A percentile compares a stretch with the other conserved stretches of the same genome.
Conservation (phyloP, 2,888 invertebrate species). For the Polydrusus pterygomalis region DNA sequence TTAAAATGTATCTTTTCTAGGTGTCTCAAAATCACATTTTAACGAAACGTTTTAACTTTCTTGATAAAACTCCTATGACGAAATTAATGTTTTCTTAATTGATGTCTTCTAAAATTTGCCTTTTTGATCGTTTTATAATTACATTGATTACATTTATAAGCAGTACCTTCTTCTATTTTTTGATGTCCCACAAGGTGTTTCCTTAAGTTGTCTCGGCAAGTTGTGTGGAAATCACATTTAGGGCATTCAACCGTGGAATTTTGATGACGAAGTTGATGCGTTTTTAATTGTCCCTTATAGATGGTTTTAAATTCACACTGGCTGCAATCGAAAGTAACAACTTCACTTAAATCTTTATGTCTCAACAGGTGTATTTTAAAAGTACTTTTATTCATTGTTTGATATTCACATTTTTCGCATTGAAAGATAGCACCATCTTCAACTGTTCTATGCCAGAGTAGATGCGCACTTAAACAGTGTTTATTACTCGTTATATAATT, state of each 20-base stretch:
- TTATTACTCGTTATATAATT: not conserved
- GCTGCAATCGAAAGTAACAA: too few species aligned
- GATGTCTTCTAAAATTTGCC: not conserved
- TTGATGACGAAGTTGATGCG: too few species aligned
- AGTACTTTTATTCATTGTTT: too few species aligned
- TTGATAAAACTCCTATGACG: not conserved
- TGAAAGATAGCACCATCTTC: not conserved
- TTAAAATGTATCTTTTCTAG: too few species aligned
- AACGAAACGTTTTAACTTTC: not conserved
- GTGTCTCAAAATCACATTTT: too few species aligned
- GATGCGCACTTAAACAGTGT: not conserved
- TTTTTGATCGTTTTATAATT: not conserved
- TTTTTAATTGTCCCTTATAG: too few species aligned
- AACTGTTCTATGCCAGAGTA: not conserved
- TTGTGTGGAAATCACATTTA: not conserved
- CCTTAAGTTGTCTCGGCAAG: not conserved
- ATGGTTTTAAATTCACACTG: too few species aligned
- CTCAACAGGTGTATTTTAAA: too few species aligned
- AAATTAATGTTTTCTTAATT: not conserved
- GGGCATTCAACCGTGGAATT: not conserved
- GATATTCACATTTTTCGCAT: not conserved
- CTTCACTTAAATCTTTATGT: too few species aligned
- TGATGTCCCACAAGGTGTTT: not conserved
- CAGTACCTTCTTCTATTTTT: too few species aligned
- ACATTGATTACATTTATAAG: not conserved